phyloP scores from a whole-genome alignment of 2,888 invertebrate genomes.

The Sceliomorpha sp. region DNA sequence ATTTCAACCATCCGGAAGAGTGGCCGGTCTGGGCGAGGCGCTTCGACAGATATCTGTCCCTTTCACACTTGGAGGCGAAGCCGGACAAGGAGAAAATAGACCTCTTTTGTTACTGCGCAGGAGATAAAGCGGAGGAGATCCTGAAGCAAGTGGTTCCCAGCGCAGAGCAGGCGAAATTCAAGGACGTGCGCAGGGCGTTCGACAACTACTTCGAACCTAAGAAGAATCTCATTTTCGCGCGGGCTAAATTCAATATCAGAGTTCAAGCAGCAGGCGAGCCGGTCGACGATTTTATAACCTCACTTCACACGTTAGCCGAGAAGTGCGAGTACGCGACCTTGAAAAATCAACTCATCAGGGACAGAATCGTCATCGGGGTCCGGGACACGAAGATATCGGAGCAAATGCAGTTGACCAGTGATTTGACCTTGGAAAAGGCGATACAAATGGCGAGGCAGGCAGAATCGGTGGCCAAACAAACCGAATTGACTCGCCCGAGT shows the following conservation, averaged over 20 bases:
- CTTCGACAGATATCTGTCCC: conserved; percentile 42
- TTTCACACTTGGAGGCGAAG: conserved; percentile 28
- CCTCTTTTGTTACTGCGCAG: conserved; percentile 58
- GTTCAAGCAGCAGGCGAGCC: conserved; percentile 43
- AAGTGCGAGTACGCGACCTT: conserved; percentile 58
- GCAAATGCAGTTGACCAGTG: conserved; percentile 53
- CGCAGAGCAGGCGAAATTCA: conserved; percentile 15
- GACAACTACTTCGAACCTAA: conserved; percentile 55
- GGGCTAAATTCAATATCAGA: conserved; percentile 51
- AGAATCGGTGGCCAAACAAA: conserved; percentile 43
- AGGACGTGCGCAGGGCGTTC: conserved; percentile 37
- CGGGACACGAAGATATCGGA: conserved; percentile 57
- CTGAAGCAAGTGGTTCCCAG: conserved; percentile 37
- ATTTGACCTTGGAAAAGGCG: conserved; percentile 56
- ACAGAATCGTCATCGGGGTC: conserved; percentile 64
- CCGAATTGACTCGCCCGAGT: conserved; percentile 20
- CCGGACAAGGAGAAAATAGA: conserved; percentile 56
- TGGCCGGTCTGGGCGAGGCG: conserved; percentile 40
- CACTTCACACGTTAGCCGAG: conserved; percentile 57
- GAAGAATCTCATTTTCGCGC: conserved; percentile 57
- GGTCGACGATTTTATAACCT: conserved; percentile 55
- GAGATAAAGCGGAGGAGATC: conserved; percentile 56
- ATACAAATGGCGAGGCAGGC: conserved; percentile 51
- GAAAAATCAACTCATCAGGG: conserved; percentile 62
- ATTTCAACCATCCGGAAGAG: conserved; percentile 41